Conservation (phyloP, 2,888 invertebrate genomes). For the Auanema sp. region DNA sequence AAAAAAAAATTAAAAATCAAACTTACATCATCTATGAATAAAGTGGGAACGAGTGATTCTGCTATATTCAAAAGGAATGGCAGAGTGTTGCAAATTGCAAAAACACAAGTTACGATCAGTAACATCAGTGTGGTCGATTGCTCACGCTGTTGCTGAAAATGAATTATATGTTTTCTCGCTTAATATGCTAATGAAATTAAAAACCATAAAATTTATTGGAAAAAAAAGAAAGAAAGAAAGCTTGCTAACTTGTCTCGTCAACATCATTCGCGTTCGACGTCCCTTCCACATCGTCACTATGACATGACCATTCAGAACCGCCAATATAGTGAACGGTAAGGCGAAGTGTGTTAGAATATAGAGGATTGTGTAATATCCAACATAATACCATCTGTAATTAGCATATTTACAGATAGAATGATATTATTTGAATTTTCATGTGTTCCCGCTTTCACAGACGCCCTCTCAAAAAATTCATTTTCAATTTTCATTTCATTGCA, state of each 20-base stretch:
- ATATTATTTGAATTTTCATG: not conserved
- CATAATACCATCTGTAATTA: slow-evolving; percentile 44
- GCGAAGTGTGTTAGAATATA: slow-evolving; percentile 61
- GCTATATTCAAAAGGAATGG: slow-evolving; percentile 57
- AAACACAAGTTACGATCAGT: slow-evolving; percentile 57
- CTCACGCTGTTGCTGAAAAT: slow-evolving; percentile 57
- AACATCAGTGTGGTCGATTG: slow-evolving; percentile 61
- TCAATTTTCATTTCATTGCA: not conserved
- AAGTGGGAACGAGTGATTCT: slow-evolving; percentile 52
- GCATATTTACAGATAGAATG: not conserved
- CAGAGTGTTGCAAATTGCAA: slow-evolving; percentile 59
- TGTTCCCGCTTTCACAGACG: not conserved
- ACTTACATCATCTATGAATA: slow-evolving; percentile 40
- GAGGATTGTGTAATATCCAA: slow-evolving; percentile 56
- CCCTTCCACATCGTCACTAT: slow-evolving; percentile 52
- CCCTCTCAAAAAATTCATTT: not conserved
- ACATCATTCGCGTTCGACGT: slow-evolving; percentile 45
- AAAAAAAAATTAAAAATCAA: not conserved
- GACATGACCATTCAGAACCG: slow-evolving; percentile 54
- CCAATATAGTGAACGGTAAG: slow-evolving; percentile 57
- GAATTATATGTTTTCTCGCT: not conserved
- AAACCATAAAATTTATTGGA: not conserved
- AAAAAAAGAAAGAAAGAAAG: no score
- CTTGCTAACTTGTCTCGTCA: slow-evolving; percentile 54
- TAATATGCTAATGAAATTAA: not conserved